Percentiles rank a stretch among this genome's conserved stretches.
These are phyloP conservation scores for Chironomus tepperi DNA, from an alignment of 1,140 invertebrate genomes.

Conservation along the genomic window DNA sequence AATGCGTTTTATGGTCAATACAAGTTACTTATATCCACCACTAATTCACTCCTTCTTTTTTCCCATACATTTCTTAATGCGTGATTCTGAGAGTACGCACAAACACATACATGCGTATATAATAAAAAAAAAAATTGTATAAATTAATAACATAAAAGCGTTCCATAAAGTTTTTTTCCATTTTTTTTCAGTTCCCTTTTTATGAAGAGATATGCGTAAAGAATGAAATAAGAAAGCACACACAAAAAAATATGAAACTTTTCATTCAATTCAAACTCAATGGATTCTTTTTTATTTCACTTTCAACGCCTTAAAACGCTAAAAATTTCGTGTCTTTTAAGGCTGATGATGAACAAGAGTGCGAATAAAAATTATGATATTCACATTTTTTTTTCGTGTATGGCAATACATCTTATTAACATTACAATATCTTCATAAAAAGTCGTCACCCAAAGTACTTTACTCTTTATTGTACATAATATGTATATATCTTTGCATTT, in stretches of 20 bases:
- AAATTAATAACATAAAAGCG: constrained; percentile 3
- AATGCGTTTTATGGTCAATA: too few species aligned
- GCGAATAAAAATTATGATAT: constrained; percentile 11
- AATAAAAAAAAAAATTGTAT: background rate
- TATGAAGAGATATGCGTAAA: background rate
- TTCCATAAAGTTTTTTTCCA: background rate
- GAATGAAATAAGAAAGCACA: background rate
- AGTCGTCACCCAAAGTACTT: background rate
- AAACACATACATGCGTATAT: too few species aligned
- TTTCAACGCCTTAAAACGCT: background rate
- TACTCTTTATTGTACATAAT: background rate
- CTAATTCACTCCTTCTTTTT: too few species aligned
- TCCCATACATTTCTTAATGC: too few species aligned
- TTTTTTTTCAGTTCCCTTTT: background rate
- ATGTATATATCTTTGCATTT: background rate
- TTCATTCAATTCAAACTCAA: background rate
- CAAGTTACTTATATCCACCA: too few species aligned
- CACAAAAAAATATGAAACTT: background rate
- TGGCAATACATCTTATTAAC: constrained; percentile 13
- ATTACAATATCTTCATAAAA: constrained; percentile 15
- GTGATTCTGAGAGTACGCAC: too few species aligned
- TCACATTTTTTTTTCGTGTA: background rate
- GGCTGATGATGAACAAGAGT: background rate
- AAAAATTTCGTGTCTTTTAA: too few species aligned
- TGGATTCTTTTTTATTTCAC: background rate